A percentile compares a stretch with the other conserved stretches of the same genome.
Evolutionary conservation across 2,113 vertebrate species (phyloP).

Genomic region (Oncorhynchus nerka): DNA sequence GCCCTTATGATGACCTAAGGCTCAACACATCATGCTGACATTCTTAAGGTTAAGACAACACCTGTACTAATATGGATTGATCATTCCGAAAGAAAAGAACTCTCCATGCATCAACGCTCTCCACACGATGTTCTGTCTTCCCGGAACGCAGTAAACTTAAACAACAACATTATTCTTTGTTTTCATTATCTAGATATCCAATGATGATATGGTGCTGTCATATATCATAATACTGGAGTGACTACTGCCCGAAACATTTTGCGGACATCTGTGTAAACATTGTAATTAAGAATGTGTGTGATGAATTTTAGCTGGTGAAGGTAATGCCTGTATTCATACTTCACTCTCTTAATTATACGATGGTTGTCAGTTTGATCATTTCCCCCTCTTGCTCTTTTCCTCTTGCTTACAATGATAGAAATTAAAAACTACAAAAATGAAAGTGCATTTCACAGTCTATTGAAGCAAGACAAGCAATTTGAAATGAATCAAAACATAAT

Average conservation of each 20-base stretch:
- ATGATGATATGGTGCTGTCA: not conserved
- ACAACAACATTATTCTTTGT: slow-evolving; percentile 27
- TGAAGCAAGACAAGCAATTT: slow-evolving; percentile 79
- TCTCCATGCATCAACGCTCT: not conserved
- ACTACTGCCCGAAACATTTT: slow-evolving; percentile 53
- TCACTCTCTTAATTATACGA: slow-evolving; percentile 72
- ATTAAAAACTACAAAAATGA: slow-evolving; percentile 74
- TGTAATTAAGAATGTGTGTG: slow-evolving; percentile 75
- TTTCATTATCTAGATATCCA: slow-evolving; percentile 41
- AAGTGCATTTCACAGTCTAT: slow-evolving; percentile 79
- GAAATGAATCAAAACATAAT: slow-evolving; percentile 81
- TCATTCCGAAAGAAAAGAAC: not conserved
- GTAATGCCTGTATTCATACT: slow-evolving; percentile 68
- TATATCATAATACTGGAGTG: slow-evolving; percentile 38
- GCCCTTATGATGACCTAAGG: too few species aligned
- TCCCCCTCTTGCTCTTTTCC: slow-evolving; percentile 30
- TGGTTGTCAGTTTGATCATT: slow-evolving; percentile 64
- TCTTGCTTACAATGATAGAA: slow-evolving; percentile 68
- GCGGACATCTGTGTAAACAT: slow-evolving; percentile 76
- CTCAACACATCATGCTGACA: too few species aligned
- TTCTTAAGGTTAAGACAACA: not conserved
- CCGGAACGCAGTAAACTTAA: not conserved
- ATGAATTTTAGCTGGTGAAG: slow-evolving; percentile 71
- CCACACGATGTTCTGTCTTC: not conserved
- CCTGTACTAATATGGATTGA: too few species aligned